These are phyloP conservation scores for Tetraodon nigroviridis DNA, from an alignment of 2,113 vertebrate species.

Conservation along the genomic window DNA sequence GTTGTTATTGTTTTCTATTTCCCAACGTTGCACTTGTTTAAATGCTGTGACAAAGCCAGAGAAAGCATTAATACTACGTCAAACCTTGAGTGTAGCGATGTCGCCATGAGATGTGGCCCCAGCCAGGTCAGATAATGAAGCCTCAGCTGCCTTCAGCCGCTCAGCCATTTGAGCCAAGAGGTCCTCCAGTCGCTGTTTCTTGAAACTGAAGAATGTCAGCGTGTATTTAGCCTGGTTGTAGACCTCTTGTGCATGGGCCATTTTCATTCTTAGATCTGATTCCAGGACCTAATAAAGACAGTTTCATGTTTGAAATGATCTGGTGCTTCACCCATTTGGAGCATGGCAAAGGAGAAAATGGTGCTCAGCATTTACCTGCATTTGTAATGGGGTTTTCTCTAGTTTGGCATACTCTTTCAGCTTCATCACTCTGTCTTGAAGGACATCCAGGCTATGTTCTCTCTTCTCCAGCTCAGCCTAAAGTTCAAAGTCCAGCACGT, in stretches of 20 bases:
- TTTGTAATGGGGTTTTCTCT: slow-evolving; percentile 82
- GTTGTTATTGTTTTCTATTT: background rate
- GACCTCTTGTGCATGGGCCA: slow-evolving; percentile 82
- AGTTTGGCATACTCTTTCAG: slow-evolving; percentile 81
- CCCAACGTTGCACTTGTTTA: too few species aligned
- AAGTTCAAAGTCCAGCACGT: slow-evolving; percentile 36
- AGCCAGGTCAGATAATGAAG: slow-evolving; percentile 72
- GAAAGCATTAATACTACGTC: background rate
- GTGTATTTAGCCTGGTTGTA: slow-evolving; percentile 81
- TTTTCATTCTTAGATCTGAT: slow-evolving; percentile 85
- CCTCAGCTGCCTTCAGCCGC: slow-evolving; percentile 77
- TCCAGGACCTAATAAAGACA: slow-evolving; percentile 79
- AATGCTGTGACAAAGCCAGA: background rate
- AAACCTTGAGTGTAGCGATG: slow-evolving; percentile 84
- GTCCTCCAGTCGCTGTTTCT: slow-evolving; percentile 82
- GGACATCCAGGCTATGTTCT: slow-evolving; percentile 77
- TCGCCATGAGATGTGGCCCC: slow-evolving; percentile 74
- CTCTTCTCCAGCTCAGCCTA: slow-evolving; percentile 84
- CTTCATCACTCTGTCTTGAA: slow-evolving; percentile 81
- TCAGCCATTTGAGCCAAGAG: slow-evolving; percentile 76
- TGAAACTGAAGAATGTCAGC: slow-evolving; percentile 82
- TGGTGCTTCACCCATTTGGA: too few species aligned
- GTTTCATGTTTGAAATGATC: background rate
- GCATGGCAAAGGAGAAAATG: background rate
- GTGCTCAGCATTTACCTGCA: slow-evolving; percentile 77